These are phyloP conservation scores for Mormyrus proboscirostris DNA, from an alignment of 2,797 vertebrate genomes.

Conservation along the genomic window DNA sequence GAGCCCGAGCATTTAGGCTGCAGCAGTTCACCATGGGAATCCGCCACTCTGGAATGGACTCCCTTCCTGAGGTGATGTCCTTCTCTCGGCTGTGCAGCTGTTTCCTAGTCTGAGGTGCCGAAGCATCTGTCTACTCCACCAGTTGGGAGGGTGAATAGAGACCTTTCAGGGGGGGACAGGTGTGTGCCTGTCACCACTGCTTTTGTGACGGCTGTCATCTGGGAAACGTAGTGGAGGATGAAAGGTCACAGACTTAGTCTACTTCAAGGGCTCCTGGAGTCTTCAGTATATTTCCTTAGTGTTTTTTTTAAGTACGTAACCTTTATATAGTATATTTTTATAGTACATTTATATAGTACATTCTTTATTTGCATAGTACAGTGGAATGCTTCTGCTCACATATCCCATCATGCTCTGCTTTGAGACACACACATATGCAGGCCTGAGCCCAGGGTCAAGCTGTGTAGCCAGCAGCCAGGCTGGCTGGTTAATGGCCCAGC, in stretches of 20 bases:
- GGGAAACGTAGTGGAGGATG: not conserved
- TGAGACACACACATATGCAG: not conserved
- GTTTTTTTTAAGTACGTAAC: not conserved
- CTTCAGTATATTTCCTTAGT: not conserved
- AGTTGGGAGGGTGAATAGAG: constrained; percentile 16
- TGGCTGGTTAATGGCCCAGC: not conserved
- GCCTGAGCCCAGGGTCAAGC: not conserved
- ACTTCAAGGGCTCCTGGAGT: not conserved
- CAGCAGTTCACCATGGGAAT: not conserved
- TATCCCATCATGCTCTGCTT: not conserved
- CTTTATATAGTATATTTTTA: no score
- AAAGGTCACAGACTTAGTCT: not conserved
- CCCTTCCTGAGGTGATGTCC: constrained; percentile 10
- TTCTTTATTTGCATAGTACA: not conserved
- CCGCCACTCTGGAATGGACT: not conserved
- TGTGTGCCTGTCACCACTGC: not conserved
- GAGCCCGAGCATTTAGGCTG: not conserved
- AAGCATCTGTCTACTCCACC: constrained; percentile 32
- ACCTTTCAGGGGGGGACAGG: not conserved
- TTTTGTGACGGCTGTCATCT: not conserved
- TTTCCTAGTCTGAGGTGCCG: constrained; percentile 24
- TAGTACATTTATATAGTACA: not conserved
- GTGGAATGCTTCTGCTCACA: not conserved
- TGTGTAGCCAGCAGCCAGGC: not conserved
- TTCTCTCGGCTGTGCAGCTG: constrained; percentile 26